These are phyloP conservation scores for Mustelus asterias DNA, from an alignment of 2,113 vertebrate genomes.

Conservation along the genomic window DNA sequence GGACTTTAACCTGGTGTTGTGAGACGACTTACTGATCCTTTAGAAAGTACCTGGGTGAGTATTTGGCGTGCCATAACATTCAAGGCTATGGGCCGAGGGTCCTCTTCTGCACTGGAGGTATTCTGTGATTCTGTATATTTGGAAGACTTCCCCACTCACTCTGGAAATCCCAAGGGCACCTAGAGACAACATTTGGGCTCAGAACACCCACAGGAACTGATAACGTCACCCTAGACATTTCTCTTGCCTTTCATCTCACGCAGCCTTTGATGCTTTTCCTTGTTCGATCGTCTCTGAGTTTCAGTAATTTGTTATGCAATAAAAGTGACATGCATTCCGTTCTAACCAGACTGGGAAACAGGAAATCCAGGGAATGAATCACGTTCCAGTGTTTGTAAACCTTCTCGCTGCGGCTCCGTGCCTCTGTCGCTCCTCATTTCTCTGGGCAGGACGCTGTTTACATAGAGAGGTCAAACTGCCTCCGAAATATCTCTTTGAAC, in stretches of 20 bases:
- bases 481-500: no score
- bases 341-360: neutral
- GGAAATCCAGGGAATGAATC: neutral
- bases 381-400: neutral
- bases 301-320: neutral
- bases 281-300: neutral
- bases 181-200: neutral
- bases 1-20: no score
- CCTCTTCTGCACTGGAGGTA: no score
- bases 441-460: neutral
- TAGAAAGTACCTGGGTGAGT: no score
- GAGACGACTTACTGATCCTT: no score
- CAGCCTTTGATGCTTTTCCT: neutral
- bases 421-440: neutral
- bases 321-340: neutral
- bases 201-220: neutral
- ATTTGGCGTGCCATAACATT: no score
- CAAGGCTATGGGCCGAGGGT: no score
- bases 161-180: neutral
- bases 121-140: neutral
- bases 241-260: neutral
- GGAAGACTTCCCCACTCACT: neutral
- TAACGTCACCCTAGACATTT: neutral
- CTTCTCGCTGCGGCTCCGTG: neutral
- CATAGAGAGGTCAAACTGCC: neutral